phyloP scores from a whole-genome alignment of 23 tunicate species.

The Halocynthia aurantium region DNA sequence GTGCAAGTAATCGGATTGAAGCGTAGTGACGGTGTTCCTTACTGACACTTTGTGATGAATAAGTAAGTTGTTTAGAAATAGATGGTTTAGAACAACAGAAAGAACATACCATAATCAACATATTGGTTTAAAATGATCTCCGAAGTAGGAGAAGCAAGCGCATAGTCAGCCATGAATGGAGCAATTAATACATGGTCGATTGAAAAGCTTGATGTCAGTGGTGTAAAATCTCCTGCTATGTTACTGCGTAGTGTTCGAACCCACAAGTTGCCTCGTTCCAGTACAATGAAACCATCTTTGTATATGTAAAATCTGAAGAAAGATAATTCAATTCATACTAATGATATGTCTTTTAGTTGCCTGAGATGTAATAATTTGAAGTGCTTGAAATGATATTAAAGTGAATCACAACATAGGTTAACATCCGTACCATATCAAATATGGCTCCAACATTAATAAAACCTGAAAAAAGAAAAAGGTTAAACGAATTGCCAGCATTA shows the following conservation, averaged over 20 bases:
- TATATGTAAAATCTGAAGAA: constrained; percentile 1
- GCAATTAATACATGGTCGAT: constrained; percentile 16
- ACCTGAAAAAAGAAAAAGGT: too few relatives aligned
- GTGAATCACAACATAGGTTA: too few relatives aligned
- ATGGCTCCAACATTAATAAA: too few relatives aligned
- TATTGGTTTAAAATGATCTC: not conserved
- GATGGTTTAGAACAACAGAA: not conserved
- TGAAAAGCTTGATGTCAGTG: not conserved
- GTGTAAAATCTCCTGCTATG: not conserved
- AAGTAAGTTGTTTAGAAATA: not conserved
- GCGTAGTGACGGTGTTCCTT: too few relatives aligned
- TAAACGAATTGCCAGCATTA: too few relatives aligned
- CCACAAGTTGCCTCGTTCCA: constrained; percentile 12
- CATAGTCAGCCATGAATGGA: constrained; percentile 26
- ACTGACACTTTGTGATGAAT: not conserved
- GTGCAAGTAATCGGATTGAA: too few relatives aligned
- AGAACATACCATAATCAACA: not conserved
- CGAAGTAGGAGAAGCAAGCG: not conserved
- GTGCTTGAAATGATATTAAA: too few relatives aligned
- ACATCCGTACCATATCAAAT: too few relatives aligned
- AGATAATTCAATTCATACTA: not conserved
- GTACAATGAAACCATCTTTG: constrained; percentile 11
- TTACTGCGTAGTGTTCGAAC: not conserved
- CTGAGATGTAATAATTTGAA: too few relatives aligned
- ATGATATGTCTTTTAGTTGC: too few relatives aligned